These are phyloP conservation scores for Homalodisca vitripennis DNA, from an alignment of 1,140 invertebrate species.

Conservation along the genomic window DNA sequence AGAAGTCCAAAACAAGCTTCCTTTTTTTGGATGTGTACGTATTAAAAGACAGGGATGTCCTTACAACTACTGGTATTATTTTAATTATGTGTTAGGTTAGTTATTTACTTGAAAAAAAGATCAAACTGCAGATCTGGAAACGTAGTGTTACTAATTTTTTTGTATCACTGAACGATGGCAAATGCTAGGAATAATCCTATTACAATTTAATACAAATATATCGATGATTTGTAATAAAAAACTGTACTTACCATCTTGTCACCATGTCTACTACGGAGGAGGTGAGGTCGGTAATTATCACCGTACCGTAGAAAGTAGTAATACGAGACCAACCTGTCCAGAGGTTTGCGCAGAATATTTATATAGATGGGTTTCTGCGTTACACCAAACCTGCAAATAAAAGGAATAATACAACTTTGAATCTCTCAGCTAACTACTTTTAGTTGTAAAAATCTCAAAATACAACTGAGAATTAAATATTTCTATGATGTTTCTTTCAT, in stretches of 20 bases:
- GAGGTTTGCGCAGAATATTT: slow-evolving; percentile 90
- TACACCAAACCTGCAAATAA: slow-evolving; percentile 73
- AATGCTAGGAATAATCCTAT: too few relatives aligned
- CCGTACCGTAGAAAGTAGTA: slow-evolving; percentile 98
- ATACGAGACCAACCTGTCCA: slow-evolving; percentile 95
- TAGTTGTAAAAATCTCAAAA: background rate
- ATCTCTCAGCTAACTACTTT: slow-evolving; percentile 1
- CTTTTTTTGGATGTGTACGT: too few relatives aligned
- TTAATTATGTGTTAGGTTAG: too few relatives aligned
- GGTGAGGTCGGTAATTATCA: slow-evolving; percentile 94
- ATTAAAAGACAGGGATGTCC: too few relatives aligned
- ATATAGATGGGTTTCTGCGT: slow-evolving; percentile 84
- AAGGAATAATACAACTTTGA: slow-evolving; percentile 33
- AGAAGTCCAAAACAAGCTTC: too few relatives aligned
- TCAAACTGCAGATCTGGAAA: too few relatives aligned
- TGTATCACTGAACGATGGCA: too few relatives aligned
- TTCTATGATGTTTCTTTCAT: background rate
- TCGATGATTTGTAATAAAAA: too few relatives aligned
- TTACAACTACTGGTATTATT: too few relatives aligned
- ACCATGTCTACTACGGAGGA: slow-evolving; percentile 90
- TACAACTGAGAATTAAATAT: background rate
- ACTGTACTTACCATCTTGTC: slow-evolving; percentile 95
- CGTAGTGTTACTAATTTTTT: too few relatives aligned
- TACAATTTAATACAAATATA: too few relatives aligned
- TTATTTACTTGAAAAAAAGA: too few relatives aligned